These are phyloP conservation scores for Dasyurus viverrinus DNA, from an alignment of 2,113 vertebrate species.

Conservation along the genomic window DNA sequence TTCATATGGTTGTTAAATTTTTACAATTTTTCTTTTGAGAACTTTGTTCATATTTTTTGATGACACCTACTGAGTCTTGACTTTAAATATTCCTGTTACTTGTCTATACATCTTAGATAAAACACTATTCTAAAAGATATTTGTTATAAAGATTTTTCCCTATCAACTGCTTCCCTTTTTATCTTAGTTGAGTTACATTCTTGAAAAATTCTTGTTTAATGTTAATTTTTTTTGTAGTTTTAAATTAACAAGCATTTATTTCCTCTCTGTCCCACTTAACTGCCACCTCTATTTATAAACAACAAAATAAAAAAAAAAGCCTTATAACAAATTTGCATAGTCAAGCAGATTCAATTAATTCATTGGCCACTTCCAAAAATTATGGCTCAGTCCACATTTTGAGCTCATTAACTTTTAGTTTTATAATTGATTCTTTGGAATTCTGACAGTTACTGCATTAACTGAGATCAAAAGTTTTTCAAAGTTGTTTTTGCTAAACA, in stretches of 20 bases:
- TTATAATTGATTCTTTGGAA: not conserved
- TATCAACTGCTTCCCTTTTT: not conserved
- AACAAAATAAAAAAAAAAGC: not conserved
- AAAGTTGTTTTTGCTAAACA: not conserved
- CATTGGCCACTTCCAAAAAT: not conserved
- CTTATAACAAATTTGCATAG: not conserved
- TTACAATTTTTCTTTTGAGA: not conserved
- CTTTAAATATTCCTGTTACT: not conserved
- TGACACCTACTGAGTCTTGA: not conserved
- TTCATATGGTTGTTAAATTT: not conserved
- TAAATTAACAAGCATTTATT: not conserved
- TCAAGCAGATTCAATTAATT: not conserved
- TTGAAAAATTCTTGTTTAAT: not conserved
- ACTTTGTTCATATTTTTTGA: not conserved
- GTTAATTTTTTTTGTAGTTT: not conserved
- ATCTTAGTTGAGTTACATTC: not conserved
- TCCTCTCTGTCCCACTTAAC: not conserved
- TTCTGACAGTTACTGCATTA: not conserved
- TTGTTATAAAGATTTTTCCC: not conserved
- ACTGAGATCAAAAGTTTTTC: not conserved
- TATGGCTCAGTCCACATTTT: not conserved
- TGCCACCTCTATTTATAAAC: not conserved
- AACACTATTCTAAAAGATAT: not conserved
- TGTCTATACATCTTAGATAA: not conserved
- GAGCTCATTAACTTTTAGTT: not conserved